These are phyloP conservation scores for Drosophila repletoides DNA, from an alignment of 1,140 invertebrate species.

Conservation along the genomic window DNA sequence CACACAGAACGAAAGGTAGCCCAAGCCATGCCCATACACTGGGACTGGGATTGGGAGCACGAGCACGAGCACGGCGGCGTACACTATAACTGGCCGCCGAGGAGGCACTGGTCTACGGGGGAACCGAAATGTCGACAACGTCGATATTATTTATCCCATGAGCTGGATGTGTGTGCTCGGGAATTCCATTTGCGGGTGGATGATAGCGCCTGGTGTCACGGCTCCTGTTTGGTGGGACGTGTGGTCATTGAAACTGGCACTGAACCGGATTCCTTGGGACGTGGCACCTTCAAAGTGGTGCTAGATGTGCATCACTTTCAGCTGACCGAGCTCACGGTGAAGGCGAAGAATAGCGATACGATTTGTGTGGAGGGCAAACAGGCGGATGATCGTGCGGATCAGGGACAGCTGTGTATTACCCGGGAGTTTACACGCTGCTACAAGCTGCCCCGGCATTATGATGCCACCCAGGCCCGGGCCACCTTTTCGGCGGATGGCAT, in stretches of 20 bases:
- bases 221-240: constrained; percentile 68
- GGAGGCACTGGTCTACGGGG: constrained; percentile 61
- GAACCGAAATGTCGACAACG: constrained; percentile 68
- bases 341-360: constrained; percentile 72
- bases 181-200: constrained; percentile 72
- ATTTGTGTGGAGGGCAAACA: constrained; percentile 73
- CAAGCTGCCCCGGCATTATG: constrained; percentile 75
- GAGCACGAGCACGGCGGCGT: constrained; percentile 55
- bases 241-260: constrained; percentile 72
- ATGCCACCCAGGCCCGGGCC: constrained; percentile 69
- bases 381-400: constrained; percentile 65
- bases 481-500: constrained; percentile 78
- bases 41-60: constrained; percentile 76
- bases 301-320: constrained; percentile 78
- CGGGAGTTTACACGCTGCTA: constrained; percentile 69
- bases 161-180: constrained; percentile 69
- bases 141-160: constrained; percentile 60
- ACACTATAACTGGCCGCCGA: constrained; percentile 60
- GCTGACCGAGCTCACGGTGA: constrained; percentile 61
- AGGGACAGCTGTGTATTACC: constrained; percentile 69
- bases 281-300: constrained; percentile 75
- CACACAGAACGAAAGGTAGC: background rate
- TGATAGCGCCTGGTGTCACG: constrained; percentile 72
- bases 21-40: constrained; percentile 65
- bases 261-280: constrained; percentile 63